phyloP scores from a whole-genome alignment of 2,113 vertebrate species.

The Gavialis gangeticus region DNA sequence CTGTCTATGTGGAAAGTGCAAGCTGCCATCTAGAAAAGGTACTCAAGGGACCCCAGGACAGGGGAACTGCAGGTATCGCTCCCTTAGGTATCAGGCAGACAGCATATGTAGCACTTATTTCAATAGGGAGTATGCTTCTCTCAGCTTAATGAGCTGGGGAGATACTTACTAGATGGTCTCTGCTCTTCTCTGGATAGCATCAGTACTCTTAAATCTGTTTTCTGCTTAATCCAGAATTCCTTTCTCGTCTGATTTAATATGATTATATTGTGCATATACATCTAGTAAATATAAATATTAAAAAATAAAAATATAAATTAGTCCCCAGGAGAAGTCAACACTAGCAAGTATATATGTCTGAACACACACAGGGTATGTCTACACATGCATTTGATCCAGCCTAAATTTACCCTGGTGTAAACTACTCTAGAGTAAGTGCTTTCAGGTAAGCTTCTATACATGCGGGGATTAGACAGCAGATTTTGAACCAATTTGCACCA shows the following conservation, averaged over 20 bases:
- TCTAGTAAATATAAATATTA: neutral
- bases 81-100: neutral
- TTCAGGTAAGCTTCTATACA: no score
- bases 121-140: neutral
- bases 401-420: no score
- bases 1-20: neutral
- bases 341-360: neutral
- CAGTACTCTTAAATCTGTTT: neutral
- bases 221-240: neutral
- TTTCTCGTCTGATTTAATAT: neutral
- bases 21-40: neutral
- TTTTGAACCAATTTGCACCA: no score
- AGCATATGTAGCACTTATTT: neutral
- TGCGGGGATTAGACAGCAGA: no score
- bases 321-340: neutral
- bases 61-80: neutral
- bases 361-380: neutral
- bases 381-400: no score
- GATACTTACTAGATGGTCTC: neutral
- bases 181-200: neutral
- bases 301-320: conserved; percentile 1
- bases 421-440: no score
- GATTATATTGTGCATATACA: neutral
- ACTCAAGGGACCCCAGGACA: neutral
- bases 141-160: neutral